Percentiles rank a stretch among this genome's conserved stretches.
Evolutionary conservation across 2,888 invertebrate genomes (phyloP).

Genomic region (Muschampia plurimacula): DNA sequence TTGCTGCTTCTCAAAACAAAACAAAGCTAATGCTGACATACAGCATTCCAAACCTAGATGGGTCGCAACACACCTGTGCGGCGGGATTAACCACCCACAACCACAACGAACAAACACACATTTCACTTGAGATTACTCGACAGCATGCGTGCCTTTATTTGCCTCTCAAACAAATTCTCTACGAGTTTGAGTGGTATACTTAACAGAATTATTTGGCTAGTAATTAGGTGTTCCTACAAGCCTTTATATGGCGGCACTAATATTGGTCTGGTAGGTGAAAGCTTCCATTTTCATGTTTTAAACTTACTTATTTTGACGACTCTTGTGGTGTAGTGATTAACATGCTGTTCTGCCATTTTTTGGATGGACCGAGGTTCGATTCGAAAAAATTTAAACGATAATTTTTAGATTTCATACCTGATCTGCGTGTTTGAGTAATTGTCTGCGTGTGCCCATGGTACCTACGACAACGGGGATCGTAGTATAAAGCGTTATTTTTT

Average conservation of each 20-base stretch:
- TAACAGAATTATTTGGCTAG: slow-evolving; percentile 26
- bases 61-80: slow-evolving; percentile 54
- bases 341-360: too few relatives aligned
- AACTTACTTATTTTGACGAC: too few relatives aligned
- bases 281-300: too few relatives aligned
- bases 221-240: slow-evolving; percentile 13
- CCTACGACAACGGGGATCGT: neutral
- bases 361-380: too few relatives aligned
- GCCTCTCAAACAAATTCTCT: slow-evolving; percentile 43
- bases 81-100: slow-evolving; percentile 59
- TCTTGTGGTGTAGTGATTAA: too few relatives aligned
- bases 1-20: slow-evolving; percentile 39
- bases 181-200: slow-evolving; percentile 15
- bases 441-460: too few relatives aligned
- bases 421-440: too few relatives aligned
- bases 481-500: neutral
- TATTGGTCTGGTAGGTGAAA: neutral
- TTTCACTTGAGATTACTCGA: slow-evolving; percentile 41
- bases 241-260: neutral
- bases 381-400: too few relatives aligned
- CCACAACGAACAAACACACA: slow-evolving; percentile 53
- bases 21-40: slow-evolving; percentile 50
- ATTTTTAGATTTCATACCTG: too few relatives aligned
- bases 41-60: slow-evolving; percentile 52
- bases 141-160: slow-evolving; percentile 45